Percentiles rank a stretch among this genome's conserved stretches.
These are phyloP conservation scores for Drosophila sulfurigaster DNA, from an alignment of 1,140 invertebrate species.

Conservation along the genomic window DNA sequence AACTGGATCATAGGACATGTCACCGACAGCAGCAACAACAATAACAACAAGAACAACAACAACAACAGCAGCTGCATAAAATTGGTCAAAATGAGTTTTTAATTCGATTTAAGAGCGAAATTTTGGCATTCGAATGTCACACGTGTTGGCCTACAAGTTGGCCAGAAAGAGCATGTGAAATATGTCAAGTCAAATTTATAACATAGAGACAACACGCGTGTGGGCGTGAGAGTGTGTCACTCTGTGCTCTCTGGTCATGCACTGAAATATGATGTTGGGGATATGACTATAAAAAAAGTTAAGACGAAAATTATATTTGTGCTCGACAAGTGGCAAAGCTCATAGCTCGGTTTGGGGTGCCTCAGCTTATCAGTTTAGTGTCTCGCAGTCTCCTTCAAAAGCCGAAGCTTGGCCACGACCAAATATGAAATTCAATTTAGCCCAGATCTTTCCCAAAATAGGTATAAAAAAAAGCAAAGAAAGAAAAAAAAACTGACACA, in stretches of 20 bases:
- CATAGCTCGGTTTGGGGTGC: conserved; percentile 42
- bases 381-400: conserved; percentile 10
- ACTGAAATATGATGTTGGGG: conserved; percentile 64
- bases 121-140: conserved; percentile 14
- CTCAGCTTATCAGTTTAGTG: conserved; percentile 50
- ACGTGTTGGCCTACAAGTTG: conserved; percentile 46
- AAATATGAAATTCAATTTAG: conserved; percentile 74
- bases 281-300: conserved; percentile 48
- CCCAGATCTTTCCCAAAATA: conserved; percentile 30
- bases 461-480: not conserved
- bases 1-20: conserved; percentile 48
- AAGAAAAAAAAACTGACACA: conserved; percentile 33
- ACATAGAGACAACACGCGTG: not conserved
- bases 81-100: conserved; percentile 78
- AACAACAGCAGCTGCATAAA: conserved; percentile 26
- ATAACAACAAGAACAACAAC: conserved; percentile 5
- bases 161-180: conserved; percentile 25
- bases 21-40: not conserved
- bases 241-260: conserved; percentile 32
- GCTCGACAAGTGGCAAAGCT: conserved; percentile 57
- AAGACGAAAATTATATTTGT: conserved; percentile 57
- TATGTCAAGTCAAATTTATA: conserved; percentile 72
- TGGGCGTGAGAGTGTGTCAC: not conserved
- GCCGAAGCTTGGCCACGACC: conserved; percentile 38
- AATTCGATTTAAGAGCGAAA: conserved; percentile 66